phyloP scores from a whole-genome alignment of 2,797 vertebrate species.

The Sylvia borin region DNA sequence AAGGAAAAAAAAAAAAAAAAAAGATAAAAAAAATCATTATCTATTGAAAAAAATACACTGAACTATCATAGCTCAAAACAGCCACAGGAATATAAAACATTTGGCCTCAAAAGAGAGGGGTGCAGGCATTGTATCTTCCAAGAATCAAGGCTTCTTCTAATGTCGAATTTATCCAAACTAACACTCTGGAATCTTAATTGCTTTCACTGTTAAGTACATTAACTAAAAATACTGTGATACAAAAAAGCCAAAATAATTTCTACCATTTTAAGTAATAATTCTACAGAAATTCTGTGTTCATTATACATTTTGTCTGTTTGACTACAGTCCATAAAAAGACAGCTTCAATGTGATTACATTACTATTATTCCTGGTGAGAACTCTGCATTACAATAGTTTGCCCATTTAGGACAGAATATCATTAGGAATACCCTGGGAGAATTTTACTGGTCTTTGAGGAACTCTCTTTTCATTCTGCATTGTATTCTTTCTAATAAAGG shows the following conservation, averaged over 20 bases:
- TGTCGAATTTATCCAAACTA: slow-evolving; percentile 60
- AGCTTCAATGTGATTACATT: slow-evolving; percentile 74
- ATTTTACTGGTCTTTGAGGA: slow-evolving; percentile 71
- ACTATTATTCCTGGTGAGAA: slow-evolving; percentile 71
- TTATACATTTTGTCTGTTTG: slow-evolving; percentile 69
- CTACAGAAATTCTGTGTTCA: slow-evolving; percentile 51
- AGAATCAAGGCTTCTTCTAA: slow-evolving; percentile 24
- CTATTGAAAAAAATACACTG: neutral
- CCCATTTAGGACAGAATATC: slow-evolving; percentile 75
- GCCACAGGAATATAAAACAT: neutral
- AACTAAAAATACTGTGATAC: slow-evolving; percentile 66
- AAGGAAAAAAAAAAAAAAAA: neutral
- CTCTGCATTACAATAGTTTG: slow-evolving; percentile 67
- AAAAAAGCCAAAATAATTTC: slow-evolving; percentile 66
- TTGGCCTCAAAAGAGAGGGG: neutral
- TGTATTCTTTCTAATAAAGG: slow-evolving; percentile 78
- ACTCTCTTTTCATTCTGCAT: slow-evolving; percentile 73
- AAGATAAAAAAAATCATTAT: neutral
- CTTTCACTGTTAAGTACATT: slow-evolving; percentile 63
- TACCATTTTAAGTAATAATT: slow-evolving; percentile 65
- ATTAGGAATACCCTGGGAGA: slow-evolving; percentile 74
- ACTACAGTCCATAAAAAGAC: slow-evolving; percentile 66
- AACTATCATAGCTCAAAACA: neutral
- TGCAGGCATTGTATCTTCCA: neutral
- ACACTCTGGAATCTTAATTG: slow-evolving; percentile 65